Percentiles rank a stretch among this genome's conserved stretches.
Conservation (phyloP, 2,113 vertebrate genomes). For the Chinchilla lanigera region DNA sequence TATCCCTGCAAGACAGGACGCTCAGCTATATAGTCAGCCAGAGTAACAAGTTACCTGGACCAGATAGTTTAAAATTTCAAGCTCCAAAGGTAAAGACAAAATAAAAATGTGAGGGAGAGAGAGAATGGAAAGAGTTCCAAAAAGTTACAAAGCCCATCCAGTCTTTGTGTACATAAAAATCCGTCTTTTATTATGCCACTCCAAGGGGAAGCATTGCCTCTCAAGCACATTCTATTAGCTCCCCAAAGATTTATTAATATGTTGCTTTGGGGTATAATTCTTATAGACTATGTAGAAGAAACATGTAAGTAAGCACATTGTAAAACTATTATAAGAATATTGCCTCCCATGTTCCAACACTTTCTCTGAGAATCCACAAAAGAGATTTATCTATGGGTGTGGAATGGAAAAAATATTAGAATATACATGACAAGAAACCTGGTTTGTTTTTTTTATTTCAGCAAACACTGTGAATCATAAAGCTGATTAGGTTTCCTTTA, state of each 20-base stretch:
- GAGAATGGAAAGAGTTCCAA: background rate
- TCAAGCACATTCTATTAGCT: slow-evolving; percentile 49
- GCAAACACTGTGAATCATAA: slow-evolving; percentile 38
- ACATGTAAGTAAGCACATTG: slow-evolving; percentile 32
- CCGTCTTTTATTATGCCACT: slow-evolving; percentile 13
- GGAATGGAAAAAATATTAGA: background rate
- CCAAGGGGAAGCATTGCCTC: background rate
- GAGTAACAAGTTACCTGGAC: background rate
- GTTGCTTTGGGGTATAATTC: slow-evolving; percentile 57
- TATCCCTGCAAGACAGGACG: background rate
- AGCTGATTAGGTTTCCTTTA: background rate
- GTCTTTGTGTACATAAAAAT: background rate
- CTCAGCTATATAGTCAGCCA: background rate
- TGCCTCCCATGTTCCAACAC: background rate
- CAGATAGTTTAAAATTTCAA: slow-evolving; percentile 26
- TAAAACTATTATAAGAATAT: slow-evolving; percentile 19
- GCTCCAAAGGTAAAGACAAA: background rate
- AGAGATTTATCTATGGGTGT: slow-evolving; percentile 32
- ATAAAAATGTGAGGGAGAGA: background rate
- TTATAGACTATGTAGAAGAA: background rate
- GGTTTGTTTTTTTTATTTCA: slow-evolving; percentile 33
- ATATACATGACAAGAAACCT: slow-evolving; percentile 42
- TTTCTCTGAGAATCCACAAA: background rate
- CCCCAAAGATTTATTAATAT: slow-evolving; percentile 58
- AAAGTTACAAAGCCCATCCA: background rate